Base-by-base conservation (phyloP, 2,797 vertebrate genomes). In the Pitangus sulphuratus region DNA sequence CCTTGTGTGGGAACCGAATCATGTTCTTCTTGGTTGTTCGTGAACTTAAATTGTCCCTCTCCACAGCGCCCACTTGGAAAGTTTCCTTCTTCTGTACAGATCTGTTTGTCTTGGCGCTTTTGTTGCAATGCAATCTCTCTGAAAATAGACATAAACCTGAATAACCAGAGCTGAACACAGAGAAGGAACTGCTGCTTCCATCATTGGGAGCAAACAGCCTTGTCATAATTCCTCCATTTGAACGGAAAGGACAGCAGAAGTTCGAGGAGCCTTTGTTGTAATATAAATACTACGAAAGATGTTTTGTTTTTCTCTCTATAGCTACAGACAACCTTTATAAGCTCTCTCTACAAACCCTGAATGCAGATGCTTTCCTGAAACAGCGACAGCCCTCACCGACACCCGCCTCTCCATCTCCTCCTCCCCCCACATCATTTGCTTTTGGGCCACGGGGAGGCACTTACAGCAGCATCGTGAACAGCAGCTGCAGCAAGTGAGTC, bases 301-400 rank as follows among this genome's bases (percentile, higher is more conserved):
- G 42, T 78, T 86, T 64, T 94, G 17, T 95, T 56, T 96, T 97
- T 98, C 20, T 91, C 92, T 93, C 69, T 86, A 12, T 93, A 99
- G 99, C 98, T 96, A 98, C 98, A 26, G 99, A 99, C 87, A 99
- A 99, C 95, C 99, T 99, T 60, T 99, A 99, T 93, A 99, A 99
- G 98, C 98, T 99, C 80, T 99, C 99, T 94, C 97, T 99, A 71
- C 99, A 99, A 98, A 99, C 99, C 21, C 98, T 99, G 97, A 99
- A 99, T 4, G 99, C 99, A 95, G 99, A 99, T 84, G 98, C 98
- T 62, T 99, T 99, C 97, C 98, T 99, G 96, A 99, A 99, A 96
- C 98, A 99, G 98, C 98, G 98, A 79, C 98, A 99, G 21, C 97
- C 97, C 97, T 98, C 99, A 4, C 98, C 98, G 1, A 97, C 98